Percentiles rank a stretch among this genome's conserved stretches.
phyloP scores from a whole-genome alignment of 2,797 vertebrate genomes.

The Labroides dimidiatus region DNA sequence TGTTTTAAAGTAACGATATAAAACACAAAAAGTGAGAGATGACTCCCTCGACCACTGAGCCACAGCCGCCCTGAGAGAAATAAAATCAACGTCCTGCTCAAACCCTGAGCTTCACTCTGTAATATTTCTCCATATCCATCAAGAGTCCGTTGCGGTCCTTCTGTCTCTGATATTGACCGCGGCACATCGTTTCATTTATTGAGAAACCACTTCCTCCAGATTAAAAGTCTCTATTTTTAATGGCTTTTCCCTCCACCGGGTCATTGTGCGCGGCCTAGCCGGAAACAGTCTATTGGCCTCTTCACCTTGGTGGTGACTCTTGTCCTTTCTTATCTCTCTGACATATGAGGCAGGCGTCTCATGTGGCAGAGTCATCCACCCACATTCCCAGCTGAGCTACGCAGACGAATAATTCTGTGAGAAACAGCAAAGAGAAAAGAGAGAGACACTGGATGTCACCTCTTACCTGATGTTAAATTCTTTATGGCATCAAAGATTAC shows the following conservation, averaged over 20 bases:
- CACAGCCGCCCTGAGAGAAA: constrained; percentile 6
- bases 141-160: constrained; percentile 33
- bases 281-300: constrained; percentile 27
- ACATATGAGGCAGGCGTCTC: constrained; percentile 59
- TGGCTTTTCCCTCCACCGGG: constrained; percentile 25
- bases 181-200: constrained; percentile 29
- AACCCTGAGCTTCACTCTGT: constrained; percentile 17
- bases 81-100: constrained; percentile 40
- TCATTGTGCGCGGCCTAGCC: constrained; percentile 18
- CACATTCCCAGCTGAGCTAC: constrained; percentile 24
- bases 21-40: no score
- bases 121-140: constrained; percentile 40
- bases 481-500: constrained; percentile 32
- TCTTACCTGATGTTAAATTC: constrained; percentile 31
- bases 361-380: constrained; percentile 40
- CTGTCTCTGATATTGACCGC: constrained; percentile 41
- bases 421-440: no score
- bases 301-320: constrained; percentile 53
- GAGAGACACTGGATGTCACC: constrained; percentile 39
- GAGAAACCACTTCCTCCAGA: constrained; percentile 38
- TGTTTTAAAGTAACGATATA: no score
- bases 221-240: constrained; percentile 35
- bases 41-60: no score
- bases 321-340: constrained; percentile 64
- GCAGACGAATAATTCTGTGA: constrained; percentile 22